A percentile compares a stretch with the other conserved stretches of the same genome.
Conservation (phyloP, 2,113 vertebrate genomes). For the pig (Sus scrofa) region DNA sequence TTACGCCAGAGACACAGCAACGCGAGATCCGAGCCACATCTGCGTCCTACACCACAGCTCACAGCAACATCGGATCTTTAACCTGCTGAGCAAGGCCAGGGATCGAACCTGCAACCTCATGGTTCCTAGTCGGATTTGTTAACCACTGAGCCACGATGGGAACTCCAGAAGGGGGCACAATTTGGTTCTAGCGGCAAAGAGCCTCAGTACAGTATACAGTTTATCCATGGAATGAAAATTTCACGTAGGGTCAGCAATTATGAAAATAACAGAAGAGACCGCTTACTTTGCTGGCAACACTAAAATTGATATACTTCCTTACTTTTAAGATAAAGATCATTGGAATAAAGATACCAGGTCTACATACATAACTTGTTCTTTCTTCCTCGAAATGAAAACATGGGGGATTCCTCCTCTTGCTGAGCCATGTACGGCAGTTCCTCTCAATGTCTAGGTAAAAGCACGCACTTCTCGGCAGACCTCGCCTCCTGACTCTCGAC, state of each 20-base stretch:
- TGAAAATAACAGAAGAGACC: background rate
- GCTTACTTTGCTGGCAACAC: background rate
- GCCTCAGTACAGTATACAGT: background rate
- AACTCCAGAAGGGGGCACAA: too few species aligned
- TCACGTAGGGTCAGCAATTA: background rate
- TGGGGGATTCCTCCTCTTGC: background rate
- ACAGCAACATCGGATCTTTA: too few species aligned
- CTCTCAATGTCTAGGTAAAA: background rate
- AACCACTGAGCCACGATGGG: too few species aligned
- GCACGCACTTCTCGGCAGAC: background rate
- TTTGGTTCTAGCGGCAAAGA: too few species aligned
- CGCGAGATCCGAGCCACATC: too few species aligned
- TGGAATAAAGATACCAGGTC: background rate
- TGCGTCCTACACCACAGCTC: too few species aligned
- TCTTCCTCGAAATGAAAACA: background rate
- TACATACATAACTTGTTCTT: background rate
- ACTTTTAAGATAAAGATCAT: constrained; percentile 17
- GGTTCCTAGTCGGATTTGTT: too few species aligned
- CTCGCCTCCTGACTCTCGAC: background rate
- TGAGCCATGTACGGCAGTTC: background rate
- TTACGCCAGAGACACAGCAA: too few species aligned
- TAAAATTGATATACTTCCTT: background rate
- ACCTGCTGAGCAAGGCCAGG: too few species aligned
- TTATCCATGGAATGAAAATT: background rate
- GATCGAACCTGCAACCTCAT: too few species aligned